phyloP scores from a whole-genome alignment of 2,888 invertebrate genomes.

The Brachypterus glaber region DNA sequence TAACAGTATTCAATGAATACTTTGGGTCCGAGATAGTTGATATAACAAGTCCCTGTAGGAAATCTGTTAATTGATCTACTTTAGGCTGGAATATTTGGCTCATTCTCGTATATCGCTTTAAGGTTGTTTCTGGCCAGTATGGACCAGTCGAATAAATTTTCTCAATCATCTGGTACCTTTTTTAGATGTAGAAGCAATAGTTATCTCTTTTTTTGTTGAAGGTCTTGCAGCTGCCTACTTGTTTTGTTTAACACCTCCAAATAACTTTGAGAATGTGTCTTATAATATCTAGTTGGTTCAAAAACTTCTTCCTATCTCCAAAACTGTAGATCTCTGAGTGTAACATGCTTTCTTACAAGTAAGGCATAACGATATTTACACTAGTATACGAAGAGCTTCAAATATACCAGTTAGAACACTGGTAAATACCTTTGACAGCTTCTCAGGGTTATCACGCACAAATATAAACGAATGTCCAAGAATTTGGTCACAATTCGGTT shows the following conservation, averaged over 20 bases:
- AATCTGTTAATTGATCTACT: constrained; percentile 68
- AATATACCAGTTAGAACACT: constrained; percentile 35
- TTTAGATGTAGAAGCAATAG: constrained; percentile 62
- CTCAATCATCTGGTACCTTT: constrained; percentile 73
- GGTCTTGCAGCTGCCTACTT: constrained; percentile 67
- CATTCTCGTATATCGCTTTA: constrained; percentile 57
- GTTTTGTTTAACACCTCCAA: constrained; percentile 79
- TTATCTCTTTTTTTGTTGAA: constrained; percentile 60
- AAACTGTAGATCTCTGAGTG: constrained; percentile 42
- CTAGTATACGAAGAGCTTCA: constrained; percentile 32
- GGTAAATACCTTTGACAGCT: constrained; percentile 48
- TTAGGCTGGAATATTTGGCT: constrained; percentile 47
- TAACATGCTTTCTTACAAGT: constrained; percentile 28
- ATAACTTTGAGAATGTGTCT: constrained; percentile 66
- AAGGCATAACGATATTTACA: constrained; percentile 32
- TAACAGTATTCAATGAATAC: no score
- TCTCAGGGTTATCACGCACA: no score
- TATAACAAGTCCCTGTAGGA: constrained; percentile 51
- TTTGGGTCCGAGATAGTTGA: constrained; percentile 22
- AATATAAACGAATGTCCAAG: background rate
- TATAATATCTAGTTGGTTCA: constrained; percentile 55
- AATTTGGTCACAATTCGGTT: constrained; percentile 58
- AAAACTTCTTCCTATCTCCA: constrained; percentile 50
- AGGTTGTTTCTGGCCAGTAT: constrained; percentile 69
- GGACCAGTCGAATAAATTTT: constrained; percentile 65